These are phyloP conservation scores for Anastatus disparis DNA, from an alignment of 1,140 invertebrate species.

Conservation along the genomic window DNA sequence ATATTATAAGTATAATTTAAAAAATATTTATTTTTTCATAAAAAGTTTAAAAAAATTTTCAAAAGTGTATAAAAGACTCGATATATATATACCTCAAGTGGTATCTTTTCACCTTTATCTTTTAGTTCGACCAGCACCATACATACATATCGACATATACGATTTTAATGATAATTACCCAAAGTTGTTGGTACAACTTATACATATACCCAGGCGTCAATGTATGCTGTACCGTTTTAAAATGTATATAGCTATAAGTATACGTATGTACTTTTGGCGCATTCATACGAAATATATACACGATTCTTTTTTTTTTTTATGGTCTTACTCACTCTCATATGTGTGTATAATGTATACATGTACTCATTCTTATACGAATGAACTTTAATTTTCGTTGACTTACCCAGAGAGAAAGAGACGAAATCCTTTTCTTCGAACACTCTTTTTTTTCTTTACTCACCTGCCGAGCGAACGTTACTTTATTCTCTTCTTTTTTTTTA, in stretches of 20 bases:
- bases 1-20: too few relatives aligned
- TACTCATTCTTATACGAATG: not conserved
- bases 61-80: too few relatives aligned
- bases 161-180: constrained; percentile 26
- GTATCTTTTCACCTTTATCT: too few relatives aligned
- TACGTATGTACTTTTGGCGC: not conserved
- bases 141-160: constrained; percentile 4
- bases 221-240: not conserved
- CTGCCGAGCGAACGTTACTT: not conserved
- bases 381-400: constrained; percentile 28
- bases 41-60: too few relatives aligned
- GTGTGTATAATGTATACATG: too few relatives aligned
- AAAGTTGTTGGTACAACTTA: constrained; percentile 9
- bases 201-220: not conserved
- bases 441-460: not conserved
- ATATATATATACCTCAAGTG: too few relatives aligned
- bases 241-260: too few relatives aligned
- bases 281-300: not conserved
- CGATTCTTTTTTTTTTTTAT: constrained; percentile 15
- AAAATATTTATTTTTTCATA: too few relatives aligned
- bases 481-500: too few relatives aligned
- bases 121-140: too few relatives aligned
- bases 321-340: not conserved
- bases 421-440: not conserved
- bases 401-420: too few relatives aligned